Evolutionary conservation across 1,140 invertebrate species (phyloP).

Genomic region (Lethocerus indicus): DNA sequence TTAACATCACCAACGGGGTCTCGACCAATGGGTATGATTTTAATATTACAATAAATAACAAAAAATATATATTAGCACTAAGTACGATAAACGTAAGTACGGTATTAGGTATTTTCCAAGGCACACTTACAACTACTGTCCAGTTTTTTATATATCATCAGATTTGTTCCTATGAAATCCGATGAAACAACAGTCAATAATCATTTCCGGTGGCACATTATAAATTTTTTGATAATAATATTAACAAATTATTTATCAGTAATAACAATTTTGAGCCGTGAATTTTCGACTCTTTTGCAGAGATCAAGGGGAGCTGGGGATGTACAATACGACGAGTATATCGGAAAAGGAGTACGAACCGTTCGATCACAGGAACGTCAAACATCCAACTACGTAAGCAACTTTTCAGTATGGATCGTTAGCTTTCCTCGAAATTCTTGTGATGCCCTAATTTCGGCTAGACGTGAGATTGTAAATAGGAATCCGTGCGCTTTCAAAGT

Average conservation of each 20-base stretch:
- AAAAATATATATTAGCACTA: not conserved
- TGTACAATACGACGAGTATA: not conserved
- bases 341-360: conserved; percentile 36
- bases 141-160: not conserved
- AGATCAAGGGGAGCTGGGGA: not conserved
- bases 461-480: not conserved
- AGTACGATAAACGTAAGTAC: not conserved
- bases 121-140: too few relatives aligned
- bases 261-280: too few relatives aligned
- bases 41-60: not conserved
- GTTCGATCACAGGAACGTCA: conserved; percentile 40
- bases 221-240: too few relatives aligned
- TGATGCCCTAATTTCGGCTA: not conserved
- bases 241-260: too few relatives aligned
- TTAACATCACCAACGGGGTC: not conserved
- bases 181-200: not conserved
- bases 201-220: not conserved
- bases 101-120: not conserved
- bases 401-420: not conserved
- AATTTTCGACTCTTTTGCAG: not conserved
- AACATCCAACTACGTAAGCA: conserved; percentile 53
- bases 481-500: too few relatives aligned
- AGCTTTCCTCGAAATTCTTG: not conserved
- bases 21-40: not conserved
- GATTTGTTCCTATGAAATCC: not conserved